phyloP scores from a whole-genome alignment of 2,113 vertebrate genomes.

The Salvelinus namaycush region DNA sequence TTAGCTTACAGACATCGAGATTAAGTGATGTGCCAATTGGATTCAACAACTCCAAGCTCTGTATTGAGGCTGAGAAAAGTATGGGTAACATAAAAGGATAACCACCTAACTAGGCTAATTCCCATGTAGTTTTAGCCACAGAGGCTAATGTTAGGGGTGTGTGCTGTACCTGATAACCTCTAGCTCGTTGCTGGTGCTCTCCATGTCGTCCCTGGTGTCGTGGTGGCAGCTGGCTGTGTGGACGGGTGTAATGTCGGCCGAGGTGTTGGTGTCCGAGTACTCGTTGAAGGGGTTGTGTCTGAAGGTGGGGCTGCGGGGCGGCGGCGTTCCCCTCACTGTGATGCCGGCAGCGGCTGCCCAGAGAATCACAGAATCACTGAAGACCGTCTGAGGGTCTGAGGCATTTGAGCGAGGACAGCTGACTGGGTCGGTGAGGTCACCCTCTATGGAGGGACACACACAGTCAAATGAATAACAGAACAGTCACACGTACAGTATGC shows the following conservation, averaged over 20 bases:
- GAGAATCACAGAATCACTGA: constrained; percentile 65
- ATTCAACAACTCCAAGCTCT: no score
- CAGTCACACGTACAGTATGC: background rate
- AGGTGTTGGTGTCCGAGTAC: constrained; percentile 79
- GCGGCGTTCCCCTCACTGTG: constrained; percentile 36
- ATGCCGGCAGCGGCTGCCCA: constrained; percentile 19
- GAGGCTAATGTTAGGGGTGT: background rate
- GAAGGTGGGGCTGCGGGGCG: constrained; percentile 79
- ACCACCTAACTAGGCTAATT: background rate
- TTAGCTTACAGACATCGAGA: no score
- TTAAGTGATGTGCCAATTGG: no score
- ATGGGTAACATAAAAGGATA: no score
- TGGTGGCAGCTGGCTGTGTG: constrained; percentile 69
- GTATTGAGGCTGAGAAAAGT: no score
- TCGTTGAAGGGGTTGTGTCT: constrained; percentile 92
- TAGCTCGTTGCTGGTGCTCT: constrained; percentile 76
- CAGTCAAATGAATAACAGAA: constrained; percentile 1
- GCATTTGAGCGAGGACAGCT: constrained; percentile 83
- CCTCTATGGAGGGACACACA: constrained; percentile 74
- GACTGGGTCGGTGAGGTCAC: constrained; percentile 88
- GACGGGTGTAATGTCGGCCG: constrained; percentile 83
- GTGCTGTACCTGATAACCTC: constrained; percentile 87
- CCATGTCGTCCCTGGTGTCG: constrained; percentile 61
- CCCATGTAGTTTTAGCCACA: background rate
- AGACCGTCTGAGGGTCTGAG: constrained; percentile 79